phyloP scores from a whole-genome alignment of 2,888 invertebrate genomes.

The Malthinus seriepunctatus region DNA sequence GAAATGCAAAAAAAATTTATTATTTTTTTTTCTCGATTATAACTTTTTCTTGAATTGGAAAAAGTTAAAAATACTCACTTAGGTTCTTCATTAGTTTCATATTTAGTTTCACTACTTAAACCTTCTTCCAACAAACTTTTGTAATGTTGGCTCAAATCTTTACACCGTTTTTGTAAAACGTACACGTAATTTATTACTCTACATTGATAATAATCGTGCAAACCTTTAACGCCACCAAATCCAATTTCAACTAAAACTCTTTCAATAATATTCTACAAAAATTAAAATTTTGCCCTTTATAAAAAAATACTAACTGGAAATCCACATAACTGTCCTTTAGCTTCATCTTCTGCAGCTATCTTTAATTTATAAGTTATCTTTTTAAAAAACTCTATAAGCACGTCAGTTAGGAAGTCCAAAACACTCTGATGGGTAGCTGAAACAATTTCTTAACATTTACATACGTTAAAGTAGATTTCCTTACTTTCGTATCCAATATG shows the following conservation, averaged over 20 bases:
- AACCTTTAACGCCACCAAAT: constrained; percentile 59
- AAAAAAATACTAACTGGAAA: constrained; percentile 56
- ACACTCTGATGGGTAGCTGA: constrained; percentile 55
- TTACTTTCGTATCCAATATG: constrained; percentile 60
- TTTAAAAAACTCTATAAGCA: constrained; percentile 55
- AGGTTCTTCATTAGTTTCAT: constrained; percentile 36
- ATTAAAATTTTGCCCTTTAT: neutral
- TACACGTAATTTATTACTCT: constrained; percentile 49
- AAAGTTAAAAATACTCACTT: constrained; percentile 40
- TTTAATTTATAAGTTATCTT: constrained; percentile 58
- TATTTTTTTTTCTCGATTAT: too few relatives aligned
- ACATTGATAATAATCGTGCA: constrained; percentile 63
- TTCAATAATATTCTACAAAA: constrained; percentile 62
- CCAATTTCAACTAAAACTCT: constrained; percentile 64
- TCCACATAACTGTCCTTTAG: constrained; percentile 49
- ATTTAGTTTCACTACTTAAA: too few relatives aligned
- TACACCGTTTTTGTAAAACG: constrained; percentile 45
- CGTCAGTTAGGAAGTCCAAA: constrained; percentile 56
- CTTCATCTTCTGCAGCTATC: constrained; percentile 58
- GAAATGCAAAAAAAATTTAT: too few relatives aligned
- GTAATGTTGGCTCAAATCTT: constrained; percentile 45
- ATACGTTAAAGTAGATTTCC: neutral
- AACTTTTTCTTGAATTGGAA: too few relatives aligned
- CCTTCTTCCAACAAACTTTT: constrained; percentile 33
- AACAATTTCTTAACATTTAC: constrained; percentile 9